Conservation (phyloP, 2,797 vertebrate genomes). For the Clarias platycephalus region DNA sequence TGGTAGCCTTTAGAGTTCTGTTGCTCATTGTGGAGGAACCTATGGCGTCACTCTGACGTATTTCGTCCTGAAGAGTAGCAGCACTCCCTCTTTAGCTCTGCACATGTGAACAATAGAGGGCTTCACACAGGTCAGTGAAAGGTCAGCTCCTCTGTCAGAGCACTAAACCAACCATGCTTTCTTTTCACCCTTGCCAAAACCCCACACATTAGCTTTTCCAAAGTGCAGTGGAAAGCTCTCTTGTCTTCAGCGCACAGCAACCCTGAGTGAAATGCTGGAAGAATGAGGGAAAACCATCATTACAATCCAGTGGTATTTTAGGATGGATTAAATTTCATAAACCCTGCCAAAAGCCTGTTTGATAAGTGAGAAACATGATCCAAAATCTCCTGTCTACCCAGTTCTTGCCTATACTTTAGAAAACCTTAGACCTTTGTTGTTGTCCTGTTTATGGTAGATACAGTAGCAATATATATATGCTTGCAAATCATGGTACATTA, state of each 20-base stretch:
- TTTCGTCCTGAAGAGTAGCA: constrained; percentile 16
- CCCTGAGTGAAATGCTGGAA: neutral
- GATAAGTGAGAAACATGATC: constrained; percentile 21
- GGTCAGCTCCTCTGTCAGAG: constrained; percentile 43
- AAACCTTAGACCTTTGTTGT: constrained; percentile 19
- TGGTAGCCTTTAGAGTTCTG: constrained; percentile 14
- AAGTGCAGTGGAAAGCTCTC: neutral
- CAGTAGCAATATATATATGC: constrained; percentile 43
- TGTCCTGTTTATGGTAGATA: constrained; percentile 33
- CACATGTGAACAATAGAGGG: constrained; percentile 44
- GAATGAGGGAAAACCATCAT: neutral
- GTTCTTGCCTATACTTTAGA: constrained; percentile 40
- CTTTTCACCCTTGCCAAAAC: constrained; percentile 27
- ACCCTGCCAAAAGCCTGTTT: constrained; percentile 25
- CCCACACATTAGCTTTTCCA: constrained; percentile 35
- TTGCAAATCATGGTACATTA: constrained; percentile 47
- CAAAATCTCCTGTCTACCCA: neutral
- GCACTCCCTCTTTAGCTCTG: constrained; percentile 32
- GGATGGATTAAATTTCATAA: constrained; percentile 11
- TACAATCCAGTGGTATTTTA: constrained; percentile 4
- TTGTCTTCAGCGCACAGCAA: neutral
- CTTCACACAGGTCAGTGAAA: constrained; percentile 38
- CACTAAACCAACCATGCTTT: constrained; percentile 38
- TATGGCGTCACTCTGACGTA: constrained; percentile 52
- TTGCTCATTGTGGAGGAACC: constrained; percentile 34